These are phyloP conservation scores for Lepidurus apus DNA, from an alignment of 1,140 invertebrate genomes.

Conservation along the genomic window DNA sequence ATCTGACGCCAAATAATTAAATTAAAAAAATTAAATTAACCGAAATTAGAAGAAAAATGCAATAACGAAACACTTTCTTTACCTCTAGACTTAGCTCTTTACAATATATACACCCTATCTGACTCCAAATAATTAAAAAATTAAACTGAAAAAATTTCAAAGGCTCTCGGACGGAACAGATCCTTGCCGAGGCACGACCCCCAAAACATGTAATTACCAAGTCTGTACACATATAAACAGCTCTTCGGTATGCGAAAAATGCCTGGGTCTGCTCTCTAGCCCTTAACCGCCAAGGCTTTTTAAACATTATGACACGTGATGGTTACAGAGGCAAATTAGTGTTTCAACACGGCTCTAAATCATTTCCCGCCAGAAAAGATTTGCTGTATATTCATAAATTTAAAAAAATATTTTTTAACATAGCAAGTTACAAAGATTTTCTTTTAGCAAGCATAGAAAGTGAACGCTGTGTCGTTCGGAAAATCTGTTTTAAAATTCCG, in stretches of 20 bases:
- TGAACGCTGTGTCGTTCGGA: background rate
- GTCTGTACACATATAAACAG: background rate
- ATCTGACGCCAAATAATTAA: too few species aligned
- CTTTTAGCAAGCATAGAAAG: background rate
- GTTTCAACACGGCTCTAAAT: conserved; percentile 15
- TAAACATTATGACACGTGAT: conserved; percentile 1
- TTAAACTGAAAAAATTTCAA: too few species aligned
- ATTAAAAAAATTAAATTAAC: too few species aligned
- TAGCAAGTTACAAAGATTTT: background rate
- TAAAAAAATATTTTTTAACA: background rate
- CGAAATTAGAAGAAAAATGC: too few species aligned
- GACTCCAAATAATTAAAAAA: too few species aligned
- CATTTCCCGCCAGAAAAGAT: background rate
- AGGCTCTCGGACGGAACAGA: background rate
- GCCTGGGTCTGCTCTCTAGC: background rate
- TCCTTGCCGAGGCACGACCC: background rate
- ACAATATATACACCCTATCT: too few species aligned
- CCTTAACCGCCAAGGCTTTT: background rate
- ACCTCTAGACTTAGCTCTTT: too few species aligned
- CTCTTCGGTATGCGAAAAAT: background rate
- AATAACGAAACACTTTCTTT: too few species aligned
- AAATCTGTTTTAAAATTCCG: background rate
- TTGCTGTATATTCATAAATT: too few species aligned
- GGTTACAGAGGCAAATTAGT: conserved; percentile 19
- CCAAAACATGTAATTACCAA: background rate